Percentiles rank a stretch among this genome's conserved stretches.
These are phyloP conservation scores for Notechis scutatus DNA, from an alignment of 2,113 vertebrate genomes.

Conservation along the genomic window DNA sequence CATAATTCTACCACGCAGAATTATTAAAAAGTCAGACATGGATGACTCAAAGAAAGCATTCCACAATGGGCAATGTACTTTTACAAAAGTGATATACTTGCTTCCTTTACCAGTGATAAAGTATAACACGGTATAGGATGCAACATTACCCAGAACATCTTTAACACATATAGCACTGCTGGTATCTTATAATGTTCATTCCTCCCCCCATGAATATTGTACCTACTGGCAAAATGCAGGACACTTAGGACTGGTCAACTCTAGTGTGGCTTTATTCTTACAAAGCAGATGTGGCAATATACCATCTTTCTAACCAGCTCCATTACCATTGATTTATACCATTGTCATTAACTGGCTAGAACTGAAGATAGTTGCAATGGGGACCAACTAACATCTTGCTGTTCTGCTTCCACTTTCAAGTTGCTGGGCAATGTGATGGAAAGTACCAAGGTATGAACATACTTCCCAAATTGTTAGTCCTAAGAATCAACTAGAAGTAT, in stretches of 20 bases:
- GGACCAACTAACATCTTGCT: not conserved
- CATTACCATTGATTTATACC: not conserved
- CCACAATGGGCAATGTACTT: not conserved
- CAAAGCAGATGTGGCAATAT: too few relatives aligned
- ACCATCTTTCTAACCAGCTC: not conserved
- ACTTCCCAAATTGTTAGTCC: not conserved
- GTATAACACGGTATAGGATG: not conserved
- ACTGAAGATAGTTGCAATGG: not conserved
- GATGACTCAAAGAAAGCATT: not conserved
- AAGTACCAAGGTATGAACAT: not conserved
- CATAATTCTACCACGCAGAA: not conserved
- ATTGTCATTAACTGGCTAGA: not conserved
- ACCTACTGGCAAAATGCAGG: not conserved
- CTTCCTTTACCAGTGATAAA: not conserved
- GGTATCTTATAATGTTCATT: not conserved
- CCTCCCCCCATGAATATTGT: not conserved
- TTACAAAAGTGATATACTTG: not conserved
- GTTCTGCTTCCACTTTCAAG: not conserved
- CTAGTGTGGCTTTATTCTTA: not conserved
- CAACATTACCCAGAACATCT: not conserved
- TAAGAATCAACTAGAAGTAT: not conserved
- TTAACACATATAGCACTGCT: not conserved
- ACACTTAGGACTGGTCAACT: not conserved
- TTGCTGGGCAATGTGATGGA: not conserved
- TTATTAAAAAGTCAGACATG: not conserved